Evolutionary conservation across 2,113 vertebrate species (phyloP), one percentile per base, ranked within the genome.

Genomic region (Cyanoderma ruficeps): DNA sequence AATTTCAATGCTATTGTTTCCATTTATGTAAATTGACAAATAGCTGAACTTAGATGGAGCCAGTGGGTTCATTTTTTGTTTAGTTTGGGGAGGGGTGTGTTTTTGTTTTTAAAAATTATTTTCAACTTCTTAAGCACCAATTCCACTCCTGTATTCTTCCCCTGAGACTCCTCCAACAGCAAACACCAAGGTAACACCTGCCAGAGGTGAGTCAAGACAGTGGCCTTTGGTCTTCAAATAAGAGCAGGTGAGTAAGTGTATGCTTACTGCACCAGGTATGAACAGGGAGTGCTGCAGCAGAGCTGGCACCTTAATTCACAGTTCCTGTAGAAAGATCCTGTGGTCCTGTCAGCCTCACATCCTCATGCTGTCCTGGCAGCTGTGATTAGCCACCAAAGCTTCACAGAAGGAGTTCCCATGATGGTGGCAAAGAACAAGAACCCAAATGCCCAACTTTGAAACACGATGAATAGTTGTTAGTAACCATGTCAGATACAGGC

Each of bases 181-280:
- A 77, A 79, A 46, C 42, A 65, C 7, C 20, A 35, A 39, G 46
- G 19, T 33, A 61, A 39, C 27, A 22, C 37, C 23, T 69, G 31
- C 22, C 37, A 69, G 46, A 15, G 13, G 8, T 15, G 33, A 52
- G 13, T 14, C 6, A 2, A 70, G 14, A 33, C 19, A 25, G 56
- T 13, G 37, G 16, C 18, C 13, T 91, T 67, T 82, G 31, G 6
- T 61, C 53, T 85, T 59, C 69, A 24, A 37, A 39, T 31, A 50
- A 50, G 15, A 71, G n/a, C 70, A 91, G 37, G n/a, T 37, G 42
- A 59, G 31, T 69, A 55, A 50, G 3, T n/a, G 41, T 59, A 41
- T 0, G 0, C 42, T 31, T 8, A 37, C 7, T 1, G 4, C 20
- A 22, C 37, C 3, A 6, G 69, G 12, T 12, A 4, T 1, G 49